phyloP scores from a whole-genome alignment of 2,888 invertebrate species.

The Amphipoea oculea region DNA sequence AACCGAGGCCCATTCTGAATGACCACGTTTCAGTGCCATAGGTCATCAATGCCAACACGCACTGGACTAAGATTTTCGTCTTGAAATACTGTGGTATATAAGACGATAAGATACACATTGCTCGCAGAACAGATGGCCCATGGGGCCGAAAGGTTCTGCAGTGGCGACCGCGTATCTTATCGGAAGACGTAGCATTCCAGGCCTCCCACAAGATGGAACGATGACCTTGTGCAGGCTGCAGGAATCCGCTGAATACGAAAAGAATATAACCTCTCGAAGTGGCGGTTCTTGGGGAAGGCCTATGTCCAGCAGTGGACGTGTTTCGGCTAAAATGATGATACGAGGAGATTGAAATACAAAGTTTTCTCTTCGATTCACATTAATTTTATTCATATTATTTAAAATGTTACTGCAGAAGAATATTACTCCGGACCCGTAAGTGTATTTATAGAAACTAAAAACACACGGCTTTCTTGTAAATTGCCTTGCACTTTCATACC shows the following conservation, averaged over 20 bases:
- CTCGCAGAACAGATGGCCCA: too few species aligned
- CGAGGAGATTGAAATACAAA: not conserved
- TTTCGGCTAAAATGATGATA: not conserved
- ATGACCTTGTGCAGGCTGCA: too few species aligned
- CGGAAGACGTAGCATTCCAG: too few species aligned
- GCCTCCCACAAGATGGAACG: too few species aligned
- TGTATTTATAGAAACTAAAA: not conserved
- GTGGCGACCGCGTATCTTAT: too few species aligned
- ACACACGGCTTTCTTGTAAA: not conserved
- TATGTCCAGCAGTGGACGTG: not conserved
- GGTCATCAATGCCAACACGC: too few species aligned
- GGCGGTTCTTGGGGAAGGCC: not conserved
- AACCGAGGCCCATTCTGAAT: not conserved
- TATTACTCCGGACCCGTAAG: not conserved
- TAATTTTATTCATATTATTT: not conserved
- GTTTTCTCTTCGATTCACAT: not conserved
- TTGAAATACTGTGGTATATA: too few species aligned
- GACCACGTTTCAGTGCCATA: not conserved
- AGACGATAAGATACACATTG: too few species aligned
- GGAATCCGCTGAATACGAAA: not conserved
- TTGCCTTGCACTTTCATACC: constrained; percentile 20
- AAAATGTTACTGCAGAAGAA: not conserved
- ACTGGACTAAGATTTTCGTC: not conserved
- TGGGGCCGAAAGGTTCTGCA: too few species aligned
- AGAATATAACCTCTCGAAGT: not conserved